Evolutionary conservation across 2,888 invertebrate genomes (phyloP).

Genomic region (Chaetogeoica ovagalla): DNA sequence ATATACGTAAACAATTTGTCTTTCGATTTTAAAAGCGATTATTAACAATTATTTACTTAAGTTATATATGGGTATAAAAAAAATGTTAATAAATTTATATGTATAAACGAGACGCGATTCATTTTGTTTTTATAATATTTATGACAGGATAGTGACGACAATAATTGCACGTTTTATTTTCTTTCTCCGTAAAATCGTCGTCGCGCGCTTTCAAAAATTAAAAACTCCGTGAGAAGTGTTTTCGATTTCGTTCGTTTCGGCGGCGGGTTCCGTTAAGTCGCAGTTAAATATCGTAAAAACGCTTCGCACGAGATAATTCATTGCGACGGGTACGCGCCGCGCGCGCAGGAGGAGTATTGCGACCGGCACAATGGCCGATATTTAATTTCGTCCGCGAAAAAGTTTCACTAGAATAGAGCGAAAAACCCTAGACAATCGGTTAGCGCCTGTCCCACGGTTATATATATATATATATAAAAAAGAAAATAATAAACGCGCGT

Average conservation of each 20-base stretch:
- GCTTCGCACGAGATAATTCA: slow-evolving; percentile 17
- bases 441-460: not conserved
- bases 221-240: slow-evolving; percentile 14
- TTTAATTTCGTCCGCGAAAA: slow-evolving; percentile 27
- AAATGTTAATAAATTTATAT: no score
- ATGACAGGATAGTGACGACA: not conserved
- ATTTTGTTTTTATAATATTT: not conserved
- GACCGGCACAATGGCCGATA: not conserved
- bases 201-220: slow-evolving; percentile 14
- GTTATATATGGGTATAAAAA: no score
- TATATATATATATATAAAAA: no score
- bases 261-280: not conserved
- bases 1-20: no score
- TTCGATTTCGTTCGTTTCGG: slow-evolving; percentile 15
- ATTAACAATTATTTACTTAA: no score
- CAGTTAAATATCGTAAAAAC: no score
- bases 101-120: no score
- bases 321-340: no score
- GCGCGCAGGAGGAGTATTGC: not conserved
- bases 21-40: no score
- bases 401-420: slow-evolving; percentile 22
- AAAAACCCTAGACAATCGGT: slow-evolving; percentile 1
- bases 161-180: not conserved
- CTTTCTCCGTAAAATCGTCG: not conserved
- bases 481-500: no score